Conservation (phyloP, 2,888 invertebrate species). For the Phania funesta region DNA sequence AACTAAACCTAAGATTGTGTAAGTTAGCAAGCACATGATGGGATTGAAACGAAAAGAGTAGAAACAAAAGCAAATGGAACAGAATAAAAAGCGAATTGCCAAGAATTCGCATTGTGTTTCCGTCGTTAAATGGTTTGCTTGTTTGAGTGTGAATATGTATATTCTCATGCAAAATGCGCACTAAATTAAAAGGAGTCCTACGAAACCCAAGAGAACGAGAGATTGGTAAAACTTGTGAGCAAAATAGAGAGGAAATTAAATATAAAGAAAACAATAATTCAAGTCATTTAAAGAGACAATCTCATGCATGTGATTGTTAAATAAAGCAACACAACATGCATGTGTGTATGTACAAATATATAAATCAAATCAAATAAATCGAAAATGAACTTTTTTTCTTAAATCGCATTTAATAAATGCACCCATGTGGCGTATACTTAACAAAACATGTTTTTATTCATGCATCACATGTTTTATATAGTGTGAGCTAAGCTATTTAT, state of each 20-base stretch:
- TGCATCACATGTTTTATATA: background rate
- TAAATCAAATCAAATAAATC: constrained; percentile 37
- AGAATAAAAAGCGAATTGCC: constrained; percentile 7
- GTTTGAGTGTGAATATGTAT: background rate
- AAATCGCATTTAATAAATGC: background rate
- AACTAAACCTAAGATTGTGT: background rate
- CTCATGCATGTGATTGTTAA: background rate
- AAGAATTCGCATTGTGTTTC: constrained; percentile 37
- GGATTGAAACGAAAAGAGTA: constrained; percentile 18
- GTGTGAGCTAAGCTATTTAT: background rate
- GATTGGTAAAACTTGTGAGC: background rate
- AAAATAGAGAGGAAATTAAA: background rate
- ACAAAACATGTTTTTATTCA: background rate
- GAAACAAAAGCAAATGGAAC: background rate
- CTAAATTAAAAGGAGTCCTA: constrained; percentile 5
- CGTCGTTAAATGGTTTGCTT: constrained; percentile 11
- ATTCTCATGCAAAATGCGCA: constrained; percentile 34
- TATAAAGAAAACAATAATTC: background rate
- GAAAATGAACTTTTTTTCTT: background rate
- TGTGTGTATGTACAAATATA: background rate
- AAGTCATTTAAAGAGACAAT: background rate
- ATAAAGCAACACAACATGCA: background rate
- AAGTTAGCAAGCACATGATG: constrained; percentile 18
- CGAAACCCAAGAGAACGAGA: background rate
- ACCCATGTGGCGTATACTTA: constrained; percentile 32